phyloP scores from a whole-genome alignment of 2,113 vertebrate species.

The Ptilonorhynchus violaceus region DNA sequence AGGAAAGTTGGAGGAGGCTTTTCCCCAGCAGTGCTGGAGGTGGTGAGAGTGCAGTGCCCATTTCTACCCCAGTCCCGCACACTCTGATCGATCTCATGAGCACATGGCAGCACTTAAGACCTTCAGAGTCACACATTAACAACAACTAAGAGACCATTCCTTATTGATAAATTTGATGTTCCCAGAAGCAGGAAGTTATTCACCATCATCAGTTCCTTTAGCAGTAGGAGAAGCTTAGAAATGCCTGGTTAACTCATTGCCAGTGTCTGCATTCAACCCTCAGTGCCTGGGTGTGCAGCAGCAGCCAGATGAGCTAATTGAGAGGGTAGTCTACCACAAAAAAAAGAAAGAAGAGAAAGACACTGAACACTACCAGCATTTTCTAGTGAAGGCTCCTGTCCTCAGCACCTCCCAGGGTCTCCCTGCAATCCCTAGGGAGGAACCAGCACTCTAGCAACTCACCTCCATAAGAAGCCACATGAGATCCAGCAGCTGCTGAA shows the following conservation, averaged over 20 bases:
- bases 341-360: neutral
- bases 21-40: neutral
- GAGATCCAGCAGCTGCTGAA: slow-evolving; percentile 90
- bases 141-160: neutral
- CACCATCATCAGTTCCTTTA: neutral
- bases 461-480: slow-evolving; percentile 99
- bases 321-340: neutral
- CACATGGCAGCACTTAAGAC: neutral
- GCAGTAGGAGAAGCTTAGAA: neutral
- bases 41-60: neutral
- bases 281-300: neutral
- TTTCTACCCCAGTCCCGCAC: neutral
- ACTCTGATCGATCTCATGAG: neutral
- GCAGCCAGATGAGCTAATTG: neutral
- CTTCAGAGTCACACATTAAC: neutral
- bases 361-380: neutral
- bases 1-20: neutral
- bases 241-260: neutral
- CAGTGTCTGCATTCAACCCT: neutral
- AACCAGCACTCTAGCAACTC: neutral
- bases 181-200: neutral
- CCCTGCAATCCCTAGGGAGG: neutral
- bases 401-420: neutral
- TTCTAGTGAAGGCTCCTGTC: neutral
- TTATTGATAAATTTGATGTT: neutral